Conservation (phyloP, 2,113 vertebrate species). For the Lepidothrix coronata region DNA sequence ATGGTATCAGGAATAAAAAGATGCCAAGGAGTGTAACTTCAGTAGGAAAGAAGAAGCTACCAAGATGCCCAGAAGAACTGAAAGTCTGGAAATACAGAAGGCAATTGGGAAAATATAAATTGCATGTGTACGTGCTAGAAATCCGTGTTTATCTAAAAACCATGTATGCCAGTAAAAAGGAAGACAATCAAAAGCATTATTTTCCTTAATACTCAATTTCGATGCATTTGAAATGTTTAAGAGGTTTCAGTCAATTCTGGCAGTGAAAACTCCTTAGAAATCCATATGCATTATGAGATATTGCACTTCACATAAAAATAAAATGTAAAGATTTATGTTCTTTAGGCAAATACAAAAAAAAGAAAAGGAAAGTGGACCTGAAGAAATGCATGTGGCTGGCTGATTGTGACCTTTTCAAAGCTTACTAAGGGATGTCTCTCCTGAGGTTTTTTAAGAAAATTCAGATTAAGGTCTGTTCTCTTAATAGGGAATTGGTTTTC, state of each 20-base stretch:
- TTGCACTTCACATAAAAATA: neutral
- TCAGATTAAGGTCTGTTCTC: neutral
- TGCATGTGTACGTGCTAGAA: neutral
- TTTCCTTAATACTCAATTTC: neutral
- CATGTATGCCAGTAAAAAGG: neutral
- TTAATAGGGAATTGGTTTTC: neutral
- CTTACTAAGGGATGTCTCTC: neutral
- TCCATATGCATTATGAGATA: neutral
- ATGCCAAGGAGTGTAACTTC: constrained; percentile 5
- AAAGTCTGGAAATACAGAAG: constrained; percentile 5
- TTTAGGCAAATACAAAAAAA: neutral
- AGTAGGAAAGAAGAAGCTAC: neutral
- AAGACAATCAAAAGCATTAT: neutral
- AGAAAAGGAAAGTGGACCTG: neutral
- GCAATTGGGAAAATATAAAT: neutral
- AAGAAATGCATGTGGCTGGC: neutral
- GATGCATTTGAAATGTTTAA: constrained; percentile 12
- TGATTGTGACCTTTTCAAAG: neutral
- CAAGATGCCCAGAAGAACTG: neutral
- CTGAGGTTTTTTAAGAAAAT: neutral
- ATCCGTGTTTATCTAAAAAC: neutral
- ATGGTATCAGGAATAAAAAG: constrained; percentile 13
- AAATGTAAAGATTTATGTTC: neutral
- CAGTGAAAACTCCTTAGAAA: neutral
- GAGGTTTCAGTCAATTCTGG: neutral